Percentiles rank a stretch among this genome's conserved stretches.
Conservation (phyloP, 1,140 invertebrate species). For the Lasaia peninsularis region DNA sequence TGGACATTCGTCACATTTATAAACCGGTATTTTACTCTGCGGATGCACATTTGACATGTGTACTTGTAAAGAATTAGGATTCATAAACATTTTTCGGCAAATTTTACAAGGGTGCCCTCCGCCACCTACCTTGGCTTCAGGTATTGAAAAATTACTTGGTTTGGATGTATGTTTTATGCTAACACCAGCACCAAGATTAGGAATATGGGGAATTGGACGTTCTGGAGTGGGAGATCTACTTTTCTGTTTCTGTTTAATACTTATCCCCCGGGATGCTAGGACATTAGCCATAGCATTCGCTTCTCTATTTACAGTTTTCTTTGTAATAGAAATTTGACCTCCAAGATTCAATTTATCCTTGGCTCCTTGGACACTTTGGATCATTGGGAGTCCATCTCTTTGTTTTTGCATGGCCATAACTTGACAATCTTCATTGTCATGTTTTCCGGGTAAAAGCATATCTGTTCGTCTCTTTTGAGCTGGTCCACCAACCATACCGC, state of each 20-base stretch:
- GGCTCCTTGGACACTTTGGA: constrained; percentile 84
- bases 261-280: constrained; percentile 85
- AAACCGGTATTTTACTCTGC: constrained; percentile 61
- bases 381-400: constrained; percentile 83
- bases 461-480: constrained; percentile 57
- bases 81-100: constrained; percentile 71
- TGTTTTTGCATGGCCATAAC: constrained; percentile 85
- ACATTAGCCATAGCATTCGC: constrained; percentile 86
- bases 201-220: constrained; percentile 61
- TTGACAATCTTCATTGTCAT: constrained; percentile 74
- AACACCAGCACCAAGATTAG: constrained; percentile 85
- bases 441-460: constrained; percentile 69
- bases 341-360: constrained; percentile 69
- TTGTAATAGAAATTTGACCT: constrained; percentile 80
- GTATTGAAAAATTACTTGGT: constrained; percentile 66
- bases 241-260: constrained; percentile 81
- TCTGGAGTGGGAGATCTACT: constrained; percentile 66
- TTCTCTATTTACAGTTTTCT: constrained; percentile 81
- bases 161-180: constrained; percentile 79
- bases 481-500: constrained; percentile 31
- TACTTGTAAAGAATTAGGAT: constrained; percentile 52
- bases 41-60: constrained; percentile 65
- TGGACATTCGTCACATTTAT: constrained; percentile 84
- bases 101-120: constrained; percentile 59
- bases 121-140: constrained; percentile 62